Conservation (phyloP, 2,797 vertebrate genomes). For the Manis pentadactyla region DNA sequence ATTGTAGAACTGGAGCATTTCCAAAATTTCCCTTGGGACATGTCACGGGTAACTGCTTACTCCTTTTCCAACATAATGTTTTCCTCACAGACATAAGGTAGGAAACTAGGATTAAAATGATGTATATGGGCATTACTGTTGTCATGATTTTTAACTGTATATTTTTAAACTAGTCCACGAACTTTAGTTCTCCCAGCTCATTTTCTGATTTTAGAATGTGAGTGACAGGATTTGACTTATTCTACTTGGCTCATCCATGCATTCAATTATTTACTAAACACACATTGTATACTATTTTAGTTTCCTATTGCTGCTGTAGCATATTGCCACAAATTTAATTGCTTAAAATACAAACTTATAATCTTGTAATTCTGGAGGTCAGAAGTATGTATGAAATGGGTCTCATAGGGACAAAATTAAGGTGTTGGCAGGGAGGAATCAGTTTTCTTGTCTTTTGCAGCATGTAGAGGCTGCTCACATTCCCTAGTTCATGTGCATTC, state of each 20-base stretch:
- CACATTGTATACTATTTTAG: neutral
- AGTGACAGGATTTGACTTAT: neutral
- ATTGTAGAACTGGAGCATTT: neutral
- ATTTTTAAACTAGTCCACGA: neutral
- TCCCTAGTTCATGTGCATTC: rapidly evolving
- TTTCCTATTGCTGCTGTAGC: neutral
- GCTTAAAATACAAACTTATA: neutral
- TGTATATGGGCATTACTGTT: neutral
- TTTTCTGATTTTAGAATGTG: neutral
- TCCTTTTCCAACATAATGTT: neutral
- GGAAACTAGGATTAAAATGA: neutral
- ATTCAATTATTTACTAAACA: conserved; percentile 1
- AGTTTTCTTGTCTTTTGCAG: neutral
- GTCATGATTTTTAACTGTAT: neutral
- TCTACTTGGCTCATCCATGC: neutral
- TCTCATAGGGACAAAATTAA: neutral
- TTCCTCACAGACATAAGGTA: neutral
- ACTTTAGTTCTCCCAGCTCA: neutral
- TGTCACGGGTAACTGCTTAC: neutral
- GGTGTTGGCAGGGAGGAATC: neutral
- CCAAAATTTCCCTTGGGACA: neutral
- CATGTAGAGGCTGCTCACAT: neutral
- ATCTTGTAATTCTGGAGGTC: neutral
- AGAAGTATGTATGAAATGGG: neutral
- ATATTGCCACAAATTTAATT: neutral